Evolutionary conservation across 2,113 vertebrate species (phyloP), one percentile per base, ranked within the genome.

Genomic region (Caranx melampygus): DNA sequence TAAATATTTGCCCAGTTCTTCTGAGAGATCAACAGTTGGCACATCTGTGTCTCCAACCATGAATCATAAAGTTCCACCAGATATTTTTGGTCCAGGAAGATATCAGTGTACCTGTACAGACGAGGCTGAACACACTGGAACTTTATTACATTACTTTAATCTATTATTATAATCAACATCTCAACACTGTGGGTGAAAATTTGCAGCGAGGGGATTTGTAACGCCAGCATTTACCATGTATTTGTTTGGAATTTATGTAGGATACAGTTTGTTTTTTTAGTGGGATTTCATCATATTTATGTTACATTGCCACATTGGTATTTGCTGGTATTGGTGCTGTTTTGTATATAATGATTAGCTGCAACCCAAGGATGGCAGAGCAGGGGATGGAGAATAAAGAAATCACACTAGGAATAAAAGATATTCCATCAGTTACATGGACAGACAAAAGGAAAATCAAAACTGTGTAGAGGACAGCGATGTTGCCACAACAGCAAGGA

Each of bases 1-100:
- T 54, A 81, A 88, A 90, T 82, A 84, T 89, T 89, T 77, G 75
- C 75, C 49, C 40, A 61, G 44, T 84, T 78, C 9, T 82, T 83
- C 51, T 10, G 66, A 75, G 80, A 13, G 6, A 76, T 69, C 57
- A 80, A 72, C 72, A 71, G 72, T 61, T 45, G 21, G 66, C 15
- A 79, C 76, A 34, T 66, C 60, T 54, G 1, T 0, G 31, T 82
- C 45, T 74, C 33, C 18, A 74, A 37, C 51, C 35, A 34, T 58
- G 62, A 81, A 18, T 71, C 51, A 77, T 13, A 15, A 54, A 35
- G 51, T 61, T 87, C 35, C 71, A 42, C 3, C 16, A 69, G 59
- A 54, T 66, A 31, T 34, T 72, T 65, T 49, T 42, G 14, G 5
- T 47, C 14, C 14, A 37, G 47, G 71, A 42, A 35, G 7, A 60